Evolutionary conservation across 2,113 vertebrate species (phyloP).

Genomic region (Polypterus senegalus): DNA sequence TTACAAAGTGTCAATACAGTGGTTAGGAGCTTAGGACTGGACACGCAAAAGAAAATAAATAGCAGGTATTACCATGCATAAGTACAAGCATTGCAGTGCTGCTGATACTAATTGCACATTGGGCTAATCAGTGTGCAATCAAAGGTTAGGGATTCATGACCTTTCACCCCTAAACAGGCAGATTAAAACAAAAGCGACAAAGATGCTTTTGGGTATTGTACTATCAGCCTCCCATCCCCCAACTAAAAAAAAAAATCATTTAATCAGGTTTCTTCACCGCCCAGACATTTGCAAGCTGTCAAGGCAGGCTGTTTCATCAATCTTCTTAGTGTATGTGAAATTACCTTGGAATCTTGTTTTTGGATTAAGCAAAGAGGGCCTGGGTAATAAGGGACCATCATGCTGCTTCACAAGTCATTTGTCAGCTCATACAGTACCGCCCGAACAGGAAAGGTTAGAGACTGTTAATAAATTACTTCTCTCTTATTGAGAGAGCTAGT

Average conservation of each 20-base stretch:
- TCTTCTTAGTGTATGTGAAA: conserved; percentile 35
- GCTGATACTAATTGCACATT: conserved; percentile 30
- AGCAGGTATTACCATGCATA: conserved; percentile 25
- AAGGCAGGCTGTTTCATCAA: conserved; percentile 34
- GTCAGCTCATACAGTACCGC: conserved; percentile 34
- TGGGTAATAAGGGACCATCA: conserved; percentile 46
- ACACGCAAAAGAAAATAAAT: not conserved
- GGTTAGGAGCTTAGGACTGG: not conserved
- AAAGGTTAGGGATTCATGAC: conserved; percentile 50
- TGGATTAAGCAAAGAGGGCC: conserved; percentile 49
- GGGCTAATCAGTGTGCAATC: conserved; percentile 52
- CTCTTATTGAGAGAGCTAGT: conserved; percentile 11
- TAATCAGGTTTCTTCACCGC: conserved; percentile 29
- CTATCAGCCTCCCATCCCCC: conserved; percentile 28
- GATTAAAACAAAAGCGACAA: conserved; percentile 44
- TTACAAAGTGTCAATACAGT: conserved; percentile 1
- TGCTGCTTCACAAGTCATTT: conserved; percentile 44
- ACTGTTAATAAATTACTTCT: conserved; percentile 24
- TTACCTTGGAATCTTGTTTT: conserved; percentile 45
- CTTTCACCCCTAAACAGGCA: conserved; percentile 37
- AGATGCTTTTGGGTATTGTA: conserved; percentile 42
- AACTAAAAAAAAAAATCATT: conserved; percentile 31
- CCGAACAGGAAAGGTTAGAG: conserved; percentile 34
- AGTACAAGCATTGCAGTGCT: not conserved
- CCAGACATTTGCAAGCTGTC: conserved; percentile 44